Base-by-base conservation (phyloP, 2,888 invertebrate species). In the Lepidochrysops patricia region DNA sequence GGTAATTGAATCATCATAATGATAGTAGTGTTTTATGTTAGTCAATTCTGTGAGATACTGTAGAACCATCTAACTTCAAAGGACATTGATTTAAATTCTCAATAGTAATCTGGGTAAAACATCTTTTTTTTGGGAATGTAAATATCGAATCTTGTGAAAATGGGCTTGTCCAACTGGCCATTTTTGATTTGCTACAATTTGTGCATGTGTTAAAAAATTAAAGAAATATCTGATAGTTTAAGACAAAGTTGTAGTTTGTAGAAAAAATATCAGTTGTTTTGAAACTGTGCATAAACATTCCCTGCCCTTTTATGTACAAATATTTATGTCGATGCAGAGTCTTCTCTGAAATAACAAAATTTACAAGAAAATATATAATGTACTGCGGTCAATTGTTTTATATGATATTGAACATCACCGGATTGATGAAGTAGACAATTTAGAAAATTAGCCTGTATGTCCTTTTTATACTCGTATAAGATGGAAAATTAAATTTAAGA, bases 291-390 rank as follows among this genome's bases (percentile, higher is more conserved):
- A 58, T 50, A 58, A 58, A 58, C 58, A 58, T 58, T 58, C 49
- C 58, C 58, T 58, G 54, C 32, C 54, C 54, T 35, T 37, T 58
- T 58, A 58, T 58, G 58, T 58, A 58, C 58, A 58, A 58, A 58
- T 58, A 58, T 32, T 34, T 6, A 50, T 12, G 54, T 54, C 54
- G 12, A 54, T 29, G 29, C 29, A 54, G 29, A 27, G 26, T 54
- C 29, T 54, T 54, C 52, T 52, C 52, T 54, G 50, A 25, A 29
- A 6, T 58, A 50, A 32, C 32, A 49, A 58, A 34, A 34, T 34
- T 50, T 58, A 25, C 34, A 34, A 23, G 12, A 58, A 58, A 50
- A 34, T 58, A 32, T 50, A 58, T 32, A 19, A 57, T 34, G 34
- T 58, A 49, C 49, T 58, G 23, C 25, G 23, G 58, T 58, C 58